Evolutionary conservation across 2,888 invertebrate species (phyloP), one percentile per base, ranked within the genome.

Genomic region (Iphiclides podalirius): DNA sequence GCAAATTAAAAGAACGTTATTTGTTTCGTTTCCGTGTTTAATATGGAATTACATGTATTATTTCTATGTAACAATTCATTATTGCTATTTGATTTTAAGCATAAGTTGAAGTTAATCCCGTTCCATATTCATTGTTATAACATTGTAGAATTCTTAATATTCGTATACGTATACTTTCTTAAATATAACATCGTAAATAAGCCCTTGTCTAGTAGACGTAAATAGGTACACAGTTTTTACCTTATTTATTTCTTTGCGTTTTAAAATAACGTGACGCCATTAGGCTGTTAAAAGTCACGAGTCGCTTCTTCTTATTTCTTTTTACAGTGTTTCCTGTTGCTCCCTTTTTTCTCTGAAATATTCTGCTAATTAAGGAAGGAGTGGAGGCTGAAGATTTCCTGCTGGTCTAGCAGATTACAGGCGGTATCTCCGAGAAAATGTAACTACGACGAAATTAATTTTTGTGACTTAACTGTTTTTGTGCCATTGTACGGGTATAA

Each of bases 351-450:
- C 61, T 70, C 66, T 79, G 75, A 81, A 81, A 82, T 81, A 83
- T 83, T 82, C 79, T 74, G 79, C 82, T 83, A 83, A 83, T 85
- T 84, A 85, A 83, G 80, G 77, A 80, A 80, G 72, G 74, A 83
- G 79, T 78, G 79, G 76, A 72, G 79, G 70, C 80, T 77, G 76
- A 79, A 81, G 80, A 82, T 80, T 83, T 83, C 79, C 80, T 81
- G 78, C 79, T 79, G 74, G 69, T 75, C 74, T 68, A 77, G 80
- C 77, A 82, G 82, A 81, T 81, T 82, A 82, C 78, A 68, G 61
- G 61, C 74, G 70, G 75, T 75, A 75, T 77, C 78, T 75, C 73
- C 53, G 69, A 73, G 73, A 72, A 80, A 82, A 79, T 76, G 69
- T 78, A 66, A 69, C 72, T 73, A 64, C 59, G 60, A 60, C 61